Conservation (phyloP, 2,113 vertebrate species). For the Peucedramus taeniatus region DNA sequence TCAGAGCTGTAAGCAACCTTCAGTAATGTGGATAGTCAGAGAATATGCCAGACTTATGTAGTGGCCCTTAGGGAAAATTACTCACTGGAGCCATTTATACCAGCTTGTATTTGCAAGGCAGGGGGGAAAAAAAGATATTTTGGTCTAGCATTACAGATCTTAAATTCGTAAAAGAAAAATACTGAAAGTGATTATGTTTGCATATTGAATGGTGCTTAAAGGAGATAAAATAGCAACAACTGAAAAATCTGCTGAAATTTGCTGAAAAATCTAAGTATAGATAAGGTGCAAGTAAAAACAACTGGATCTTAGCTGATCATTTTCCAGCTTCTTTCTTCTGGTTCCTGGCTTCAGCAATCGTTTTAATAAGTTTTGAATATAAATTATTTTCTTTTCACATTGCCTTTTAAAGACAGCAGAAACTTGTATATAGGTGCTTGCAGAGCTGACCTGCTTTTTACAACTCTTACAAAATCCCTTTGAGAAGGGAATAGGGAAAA, state of each 20-base stretch:
- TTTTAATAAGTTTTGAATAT: not conserved
- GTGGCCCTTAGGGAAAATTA: conserved; percentile 53
- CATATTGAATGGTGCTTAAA: not conserved
- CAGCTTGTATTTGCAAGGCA: not conserved
- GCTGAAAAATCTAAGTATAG: not conserved
- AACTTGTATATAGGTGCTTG: not conserved
- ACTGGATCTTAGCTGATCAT: not conserved
- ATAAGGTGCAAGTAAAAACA: not conserved
- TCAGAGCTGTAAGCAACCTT: conserved; percentile 68
- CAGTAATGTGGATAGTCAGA: conserved; percentile 51
- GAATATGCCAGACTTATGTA: conserved; percentile 53
- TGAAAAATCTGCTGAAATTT: not conserved
- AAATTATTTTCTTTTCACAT: not conserved
- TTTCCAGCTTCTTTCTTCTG: not conserved
- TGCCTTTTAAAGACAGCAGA: not conserved
- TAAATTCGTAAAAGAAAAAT: not conserved
- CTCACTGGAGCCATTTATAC: conserved; percentile 46
- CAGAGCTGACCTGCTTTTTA: not conserved
- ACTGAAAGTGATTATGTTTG: not conserved
- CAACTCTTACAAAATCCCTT: not conserved
- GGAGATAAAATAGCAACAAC: not conserved
- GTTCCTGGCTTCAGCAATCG: not conserved
- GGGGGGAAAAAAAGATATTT: not conserved
- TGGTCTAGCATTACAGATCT: not conserved
- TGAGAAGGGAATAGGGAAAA: not conserved